Evolutionary conservation across 2,888 invertebrate genomes (phyloP), one percentile per base, ranked within the genome.

Genomic region (Deroplatys truncata): DNA sequence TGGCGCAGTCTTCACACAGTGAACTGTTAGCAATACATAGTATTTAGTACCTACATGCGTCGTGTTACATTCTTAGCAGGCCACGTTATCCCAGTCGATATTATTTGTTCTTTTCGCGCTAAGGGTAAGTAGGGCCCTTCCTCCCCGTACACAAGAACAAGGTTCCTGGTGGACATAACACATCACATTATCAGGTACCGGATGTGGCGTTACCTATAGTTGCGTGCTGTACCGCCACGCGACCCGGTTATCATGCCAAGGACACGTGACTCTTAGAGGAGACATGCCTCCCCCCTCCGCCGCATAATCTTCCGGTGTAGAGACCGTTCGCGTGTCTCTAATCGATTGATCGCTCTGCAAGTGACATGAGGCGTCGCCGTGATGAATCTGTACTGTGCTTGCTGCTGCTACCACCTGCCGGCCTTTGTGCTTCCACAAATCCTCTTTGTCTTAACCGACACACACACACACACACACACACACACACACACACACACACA

Each of bases 321-420:
- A 16, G 56, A 3, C 56, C 20, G 56, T 72, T 86, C 86, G 86
- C 86, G 86, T 86, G 86, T 86, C 56, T 82, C 28, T 86, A 86
- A 86, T 86, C 86, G 86, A 86, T 86, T 86, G 86, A 86, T 86
- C 86, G 86, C 82, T 72, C 86, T 86, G 86, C 86, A 31, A 16
- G 85, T 56, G 84, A 86, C 56, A 86, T 86, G 86, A 86, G 43
- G 86, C 86, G 86, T 86, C 86, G 29, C 72, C 28, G 28, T 86
- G 86, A 86, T 86, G 86, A 86, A 86, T 86, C 86, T 86, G 85
- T 43, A 16, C 28, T 84, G 84, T 28, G 49, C 49, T 49, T 56
- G 20, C 56, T 56, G 20, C 56, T 72, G 16, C 56, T 72, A 72
- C 56, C 56, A 72, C 56, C 56, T 72, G 56, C 20, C 56, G 56